A percentile compares a stretch with the other conserved stretches of the same genome.
Evolutionary conservation across 2,888 invertebrate species (phyloP).

Genomic region (Vesta saturnalis): DNA sequence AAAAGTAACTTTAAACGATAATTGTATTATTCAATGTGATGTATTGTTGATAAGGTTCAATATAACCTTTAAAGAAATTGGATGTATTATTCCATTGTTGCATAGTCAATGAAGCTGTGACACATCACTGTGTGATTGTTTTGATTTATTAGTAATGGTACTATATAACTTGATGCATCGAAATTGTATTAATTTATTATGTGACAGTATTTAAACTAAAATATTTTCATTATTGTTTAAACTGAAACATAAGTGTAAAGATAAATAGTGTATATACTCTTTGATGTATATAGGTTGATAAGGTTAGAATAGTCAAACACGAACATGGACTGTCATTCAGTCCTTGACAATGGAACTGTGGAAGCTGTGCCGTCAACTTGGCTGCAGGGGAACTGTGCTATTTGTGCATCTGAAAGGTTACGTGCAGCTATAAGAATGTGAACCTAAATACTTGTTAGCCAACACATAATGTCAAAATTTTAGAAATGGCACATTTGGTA

Average conservation of each 20-base stretch:
- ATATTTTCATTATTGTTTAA: neutral
- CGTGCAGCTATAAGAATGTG: neutral
- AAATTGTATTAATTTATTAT: no score
- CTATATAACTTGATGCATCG: no score
- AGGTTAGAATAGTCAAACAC: no score
- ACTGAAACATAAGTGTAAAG: neutral
- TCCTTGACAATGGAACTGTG: neutral
- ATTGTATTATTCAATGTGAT: neutral
- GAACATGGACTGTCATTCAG: neutral
- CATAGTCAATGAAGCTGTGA: neutral
- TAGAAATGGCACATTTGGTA: neutral
- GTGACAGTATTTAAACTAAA: neutral
- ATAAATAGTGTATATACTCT: no score
- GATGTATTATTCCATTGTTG: neutral
- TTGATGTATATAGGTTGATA: no score
- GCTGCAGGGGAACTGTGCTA: neutral
- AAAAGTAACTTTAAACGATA: no score
- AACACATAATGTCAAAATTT: conserved; percentile 1
- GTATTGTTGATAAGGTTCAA: neutral
- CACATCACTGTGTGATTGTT: neutral
- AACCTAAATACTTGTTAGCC: no score
- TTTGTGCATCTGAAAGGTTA: neutral
- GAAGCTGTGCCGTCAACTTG: neutral
- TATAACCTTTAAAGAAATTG: neutral
- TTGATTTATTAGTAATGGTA: neutral